A percentile compares a stretch with the other conserved stretches of the same genome.
Conservation (phyloP, 2,797 vertebrate species). For the Pseudopleuronectes americanus region DNA sequence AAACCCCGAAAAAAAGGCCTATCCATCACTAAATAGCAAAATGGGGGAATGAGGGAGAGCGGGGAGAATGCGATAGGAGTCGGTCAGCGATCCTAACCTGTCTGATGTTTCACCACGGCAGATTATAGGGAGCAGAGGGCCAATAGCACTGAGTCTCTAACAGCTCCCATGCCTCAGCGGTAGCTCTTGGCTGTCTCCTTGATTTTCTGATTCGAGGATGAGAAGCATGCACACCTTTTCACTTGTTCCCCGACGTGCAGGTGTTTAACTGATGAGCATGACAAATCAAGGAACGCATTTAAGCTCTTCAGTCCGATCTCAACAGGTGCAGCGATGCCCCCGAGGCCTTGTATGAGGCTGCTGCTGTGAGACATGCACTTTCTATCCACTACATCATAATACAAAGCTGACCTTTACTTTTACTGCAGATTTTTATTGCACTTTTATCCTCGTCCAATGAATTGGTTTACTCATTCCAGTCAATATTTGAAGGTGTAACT, state of each 20-base stretch:
- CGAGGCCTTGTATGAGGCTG: background rate
- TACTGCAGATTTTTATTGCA: background rate
- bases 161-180: slow-evolving; percentile 70
- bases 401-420: background rate
- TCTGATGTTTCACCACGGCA: slow-evolving; percentile 90
- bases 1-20: slow-evolving; percentile 81
- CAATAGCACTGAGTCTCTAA: slow-evolving; percentile 86
- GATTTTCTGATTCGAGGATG: slow-evolving; percentile 85
- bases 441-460: background rate
- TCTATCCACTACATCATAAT: background rate
- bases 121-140: slow-evolving; percentile 70
- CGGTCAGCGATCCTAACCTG: slow-evolving; percentile 92
- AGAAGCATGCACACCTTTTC: slow-evolving; percentile 53
- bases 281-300: slow-evolving; percentile 52
- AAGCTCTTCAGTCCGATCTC: slow-evolving; percentile 22
- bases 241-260: slow-evolving; percentile 38
- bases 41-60: slow-evolving; percentile 90
- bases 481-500: background rate
- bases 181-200: slow-evolving; percentile 84
- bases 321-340: slow-evolving; percentile 49
- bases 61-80: slow-evolving; percentile 95
- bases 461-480: background rate
- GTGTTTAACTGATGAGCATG: slow-evolving; percentile 66
- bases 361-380: background rate
- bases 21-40: slow-evolving; percentile 86